Evolutionary conservation across 2,888 invertebrate genomes (phyloP), one percentile per base, ranked within the genome.

Genomic region (Oscheius onirici): DNA sequence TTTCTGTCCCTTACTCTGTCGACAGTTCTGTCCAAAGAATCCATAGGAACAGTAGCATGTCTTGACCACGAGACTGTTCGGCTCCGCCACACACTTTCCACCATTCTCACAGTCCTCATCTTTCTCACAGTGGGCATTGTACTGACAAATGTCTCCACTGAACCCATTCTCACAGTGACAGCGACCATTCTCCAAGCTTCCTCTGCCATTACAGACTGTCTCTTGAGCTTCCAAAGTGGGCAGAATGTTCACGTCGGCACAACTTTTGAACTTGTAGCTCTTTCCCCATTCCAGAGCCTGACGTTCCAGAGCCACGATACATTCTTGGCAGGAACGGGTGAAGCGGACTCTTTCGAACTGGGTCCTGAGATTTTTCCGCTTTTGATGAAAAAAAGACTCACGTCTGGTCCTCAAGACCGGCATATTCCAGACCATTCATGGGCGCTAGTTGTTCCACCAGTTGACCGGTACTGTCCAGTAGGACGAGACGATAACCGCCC

Each of bases 261-360:
- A 97, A 0, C 95, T 95, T n/a, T 75, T 95, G 90, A 96, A 96
- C 74, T 92, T 90, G 89, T 96, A 96, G 83, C 90, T 91, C 71
- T 90, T 89, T 0, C 92, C 92, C 95, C 95, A 96, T 90, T 96
- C 96, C 28, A 92, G 91, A 0, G 96, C 96, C 89, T 95, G 93
- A 0, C 95, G 90, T 70, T 95, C 91, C 77, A 97, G 90, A 72
- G 95, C 92, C 40, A 97, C 90, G 0, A 95, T 94, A 88, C 97
- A 97, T 24, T 84, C 80, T 13, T 76, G 77, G 54, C 86, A 86
- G 8, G 66, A 67, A 20, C 46, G 44, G n/a, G 60, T 43, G 65
- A 82, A 83, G 15, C 66, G 57, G 24, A 82, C 65, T 8, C 60
- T 40, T 40, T 74, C 67, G 15, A 61, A 70, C 44, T 82, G 71